These are phyloP conservation scores for Ennomos fuscantarius DNA, from an alignment of 2,888 invertebrate species.

Conservation along the genomic window DNA sequence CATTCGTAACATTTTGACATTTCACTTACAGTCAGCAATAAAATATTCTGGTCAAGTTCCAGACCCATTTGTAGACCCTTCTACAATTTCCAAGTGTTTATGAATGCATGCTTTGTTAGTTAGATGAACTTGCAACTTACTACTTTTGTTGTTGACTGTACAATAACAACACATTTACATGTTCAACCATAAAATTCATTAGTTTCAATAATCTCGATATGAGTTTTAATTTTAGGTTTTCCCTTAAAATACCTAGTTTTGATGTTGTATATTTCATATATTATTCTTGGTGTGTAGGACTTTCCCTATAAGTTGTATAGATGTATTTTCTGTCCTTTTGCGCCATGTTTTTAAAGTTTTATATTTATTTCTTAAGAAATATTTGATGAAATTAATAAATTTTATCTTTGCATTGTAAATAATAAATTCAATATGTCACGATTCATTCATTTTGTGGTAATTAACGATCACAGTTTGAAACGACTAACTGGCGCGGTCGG, in stretches of 20 bases:
- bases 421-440: background rate
- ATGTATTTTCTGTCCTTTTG: conserved; percentile 8
- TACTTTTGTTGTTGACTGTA: background rate
- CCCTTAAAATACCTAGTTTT: conserved; percentile 18
- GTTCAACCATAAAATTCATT: conserved; percentile 1
- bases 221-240: conserved; percentile 10
- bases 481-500: conserved; percentile 16
- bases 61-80: no score
- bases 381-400: background rate
- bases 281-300: conserved; percentile 36
- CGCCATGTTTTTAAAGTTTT: conserved; percentile 9
- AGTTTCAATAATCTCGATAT: conserved; percentile 18
- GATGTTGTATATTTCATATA: conserved; percentile 31
- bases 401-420: background rate
- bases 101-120: no score
- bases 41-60: no score
- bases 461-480: conserved; percentile 19
- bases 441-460: conserved; percentile 21
- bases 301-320: conserved; percentile 17
- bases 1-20: conserved; percentile 8
- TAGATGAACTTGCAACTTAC: no score
- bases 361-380: background rate
- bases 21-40: background rate
- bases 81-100: no score
- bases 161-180: background rate